These are phyloP conservation scores for Chloroceryle amazona DNA, from an alignment of 2,797 vertebrate species.

Conservation along the genomic window DNA sequence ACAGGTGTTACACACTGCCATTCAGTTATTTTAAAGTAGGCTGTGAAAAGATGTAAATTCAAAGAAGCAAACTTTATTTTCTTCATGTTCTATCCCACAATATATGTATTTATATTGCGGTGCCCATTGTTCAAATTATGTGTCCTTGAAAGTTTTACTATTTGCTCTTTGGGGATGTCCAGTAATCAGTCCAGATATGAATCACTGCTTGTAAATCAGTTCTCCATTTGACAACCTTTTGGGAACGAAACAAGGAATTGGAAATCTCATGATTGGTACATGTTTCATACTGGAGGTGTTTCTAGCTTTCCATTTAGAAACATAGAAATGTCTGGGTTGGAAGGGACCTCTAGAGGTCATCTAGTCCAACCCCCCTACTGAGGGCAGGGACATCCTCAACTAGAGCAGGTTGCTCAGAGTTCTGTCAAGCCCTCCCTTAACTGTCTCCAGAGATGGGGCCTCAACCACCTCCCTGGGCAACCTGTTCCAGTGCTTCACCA, in stretches of 20 bases:
- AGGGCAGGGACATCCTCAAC: too few species aligned
- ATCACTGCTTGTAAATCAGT: neutral
- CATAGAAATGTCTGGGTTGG: too few species aligned
- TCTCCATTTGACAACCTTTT: neutral
- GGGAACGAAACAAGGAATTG: neutral
- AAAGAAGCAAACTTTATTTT: neutral
- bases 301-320: neutral
- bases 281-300: constrained; percentile 22
- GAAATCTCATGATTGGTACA: neutral
- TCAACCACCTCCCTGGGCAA: too few species aligned
- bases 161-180: neutral
- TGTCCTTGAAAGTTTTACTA: neutral
- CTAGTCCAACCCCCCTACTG: too few species aligned
- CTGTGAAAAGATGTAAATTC: neutral
- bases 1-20: neutral
- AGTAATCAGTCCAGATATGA: neutral
- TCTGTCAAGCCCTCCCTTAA: too few species aligned
- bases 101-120: neutral
- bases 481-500: too few species aligned
- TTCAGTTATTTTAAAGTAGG: neutral
- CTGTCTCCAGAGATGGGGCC: too few species aligned
- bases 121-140: neutral
- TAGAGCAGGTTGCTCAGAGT: too few species aligned
- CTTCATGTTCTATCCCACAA: neutral
- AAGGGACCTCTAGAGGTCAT: too few species aligned